These are phyloP conservation scores for Rosalia funebris DNA, from an alignment of 2,888 invertebrate genomes.

Conservation along the genomic window DNA sequence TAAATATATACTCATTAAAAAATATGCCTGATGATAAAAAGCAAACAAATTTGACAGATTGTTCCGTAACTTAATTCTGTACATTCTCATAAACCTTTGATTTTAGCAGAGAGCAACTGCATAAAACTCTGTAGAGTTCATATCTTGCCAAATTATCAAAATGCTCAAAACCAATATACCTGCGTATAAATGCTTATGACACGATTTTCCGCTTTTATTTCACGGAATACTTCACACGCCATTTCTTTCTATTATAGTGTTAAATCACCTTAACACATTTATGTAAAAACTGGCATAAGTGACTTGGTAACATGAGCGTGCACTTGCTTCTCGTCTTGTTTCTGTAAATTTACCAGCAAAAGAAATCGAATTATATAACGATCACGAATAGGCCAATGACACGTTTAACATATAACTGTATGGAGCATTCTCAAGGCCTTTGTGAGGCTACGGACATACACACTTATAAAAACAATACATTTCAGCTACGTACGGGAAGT, in stretches of 20 bases:
- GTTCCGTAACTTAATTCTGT: too few species aligned
- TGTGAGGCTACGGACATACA: neutral
- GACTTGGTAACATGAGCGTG: neutral
- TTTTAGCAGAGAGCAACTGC: too few species aligned
- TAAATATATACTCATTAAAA: too few species aligned
- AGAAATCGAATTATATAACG: neutral
- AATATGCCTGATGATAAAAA: too few species aligned
- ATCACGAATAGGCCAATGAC: neutral
- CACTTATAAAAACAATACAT: neutral
- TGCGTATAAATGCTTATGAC: neutral
- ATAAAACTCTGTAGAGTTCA: too few species aligned
- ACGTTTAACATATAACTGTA: neutral
- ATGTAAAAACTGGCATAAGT: neutral
- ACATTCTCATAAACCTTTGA: too few species aligned
- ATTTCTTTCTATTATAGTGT: neutral
- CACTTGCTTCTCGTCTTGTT: neutral
- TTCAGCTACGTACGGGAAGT: too few species aligned
- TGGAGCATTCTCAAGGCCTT: neutral
- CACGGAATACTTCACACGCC: neutral
- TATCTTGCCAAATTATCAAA: too few species aligned
- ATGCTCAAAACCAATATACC: too few species aligned
- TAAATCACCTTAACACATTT: neutral
- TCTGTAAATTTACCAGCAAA: neutral
- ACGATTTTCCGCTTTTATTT: neutral
- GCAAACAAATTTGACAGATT: too few species aligned